Evolutionary conservation across 2,888 invertebrate genomes (phyloP), one percentile per base, ranked within the genome.

Genomic region (Tiphia femorata): DNA sequence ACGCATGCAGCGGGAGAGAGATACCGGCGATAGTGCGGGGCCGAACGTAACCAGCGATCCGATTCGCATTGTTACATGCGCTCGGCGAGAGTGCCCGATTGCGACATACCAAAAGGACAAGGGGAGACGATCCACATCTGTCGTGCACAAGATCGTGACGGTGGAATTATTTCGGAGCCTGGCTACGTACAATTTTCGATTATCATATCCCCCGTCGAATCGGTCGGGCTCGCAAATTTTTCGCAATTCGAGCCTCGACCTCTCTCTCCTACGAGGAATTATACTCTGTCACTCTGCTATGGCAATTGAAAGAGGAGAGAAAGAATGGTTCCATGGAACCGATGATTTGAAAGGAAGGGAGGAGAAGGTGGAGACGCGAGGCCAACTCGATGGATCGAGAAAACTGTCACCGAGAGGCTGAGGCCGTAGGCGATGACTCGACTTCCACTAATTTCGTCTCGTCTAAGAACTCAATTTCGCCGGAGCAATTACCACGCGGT

Each of bases 401-500:
- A 29, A 12, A 47, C 29, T 49, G 41, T 46, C 44, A 54, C 8
- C 42, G 38, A 20, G 25, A 25, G 38, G 17, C 23, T n/a, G n/a
- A 51, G 37, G 40, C 19, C 16, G 14, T 47, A 10, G 43, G 46
- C 35, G 43, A 16, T 17, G 49, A 48, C 52, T 41, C n/a, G 69
- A 35, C 48, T 52, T 64, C 58, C 58, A 64, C 64, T 64, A 63
- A 68, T 68, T 59, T 49, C 27, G 21, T 47, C 57, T 48, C 44
- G 58, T 68, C 60, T 69, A 61, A 64, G 74, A 72, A 71, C 63
- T 74, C 69, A 69, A 72, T 74, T 74, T 66, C 53, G 58, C 61
- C 14, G 41, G 50, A 50, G 67, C 62, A 75, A 73, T 74, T 70
- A 70, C 64, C 43, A 54, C 50, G 57, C 44, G 43, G 67, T 56